Evolutionary conservation across 2,888 invertebrate species (phyloP).

Genomic region (Ceraclea dissimilis): DNA sequence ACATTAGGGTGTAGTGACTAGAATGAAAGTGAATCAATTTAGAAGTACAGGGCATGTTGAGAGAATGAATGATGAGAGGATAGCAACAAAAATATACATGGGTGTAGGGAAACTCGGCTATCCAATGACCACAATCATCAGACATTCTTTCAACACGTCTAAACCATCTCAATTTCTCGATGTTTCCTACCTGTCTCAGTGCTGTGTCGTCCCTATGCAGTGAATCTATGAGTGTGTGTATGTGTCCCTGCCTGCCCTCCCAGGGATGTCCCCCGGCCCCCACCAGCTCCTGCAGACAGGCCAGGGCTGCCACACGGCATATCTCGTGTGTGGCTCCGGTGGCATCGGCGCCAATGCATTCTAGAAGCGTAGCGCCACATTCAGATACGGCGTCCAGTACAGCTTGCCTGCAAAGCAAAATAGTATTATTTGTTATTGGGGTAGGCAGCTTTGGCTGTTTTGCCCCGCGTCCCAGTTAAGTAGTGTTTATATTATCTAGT

Average conservation of each 20-base stretch:
- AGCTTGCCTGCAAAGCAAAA: neutral
- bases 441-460: neutral
- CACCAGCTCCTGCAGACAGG: slow-evolving; percentile 66
- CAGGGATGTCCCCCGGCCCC: slow-evolving; percentile 61
- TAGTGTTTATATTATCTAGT: no score
- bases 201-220: slow-evolving; percentile 67
- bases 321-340: slow-evolving; percentile 79
- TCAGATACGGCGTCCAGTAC: slow-evolving; percentile 48
- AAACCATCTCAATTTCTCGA: no score
- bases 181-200: slow-evolving; percentile 49
- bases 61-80: no score
- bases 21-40: no score
- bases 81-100: no score
- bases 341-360: slow-evolving; percentile 68
- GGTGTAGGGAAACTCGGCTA: no score
- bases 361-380: slow-evolving; percentile 56
- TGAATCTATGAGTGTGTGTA: slow-evolving; percentile 77
- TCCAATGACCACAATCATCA: no score
- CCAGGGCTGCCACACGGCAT: slow-evolving; percentile 80
- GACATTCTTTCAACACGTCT: no score
- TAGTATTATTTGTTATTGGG: neutral
- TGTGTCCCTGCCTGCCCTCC: slow-evolving; percentile 54
- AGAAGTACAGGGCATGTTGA: no score
- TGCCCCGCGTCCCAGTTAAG: no score
- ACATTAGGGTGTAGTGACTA: no score